These are phyloP conservation scores for Sylvicola cinctus DNA, from an alignment of 2,888 invertebrate species.

Conservation along the genomic window DNA sequence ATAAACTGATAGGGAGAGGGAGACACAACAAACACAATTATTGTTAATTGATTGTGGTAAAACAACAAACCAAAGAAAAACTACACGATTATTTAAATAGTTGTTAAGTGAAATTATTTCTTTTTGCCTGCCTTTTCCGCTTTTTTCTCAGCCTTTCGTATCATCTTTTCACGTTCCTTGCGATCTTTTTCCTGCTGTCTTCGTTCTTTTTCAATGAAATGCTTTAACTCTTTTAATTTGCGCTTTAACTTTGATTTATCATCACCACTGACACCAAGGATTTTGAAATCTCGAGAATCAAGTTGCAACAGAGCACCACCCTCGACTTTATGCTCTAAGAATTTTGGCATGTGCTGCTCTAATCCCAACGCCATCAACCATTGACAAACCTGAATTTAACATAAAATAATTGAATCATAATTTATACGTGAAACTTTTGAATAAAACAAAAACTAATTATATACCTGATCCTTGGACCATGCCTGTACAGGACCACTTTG, in stretches of 20 bases:
- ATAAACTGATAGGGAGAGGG: no score
- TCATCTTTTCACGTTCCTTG: conserved; percentile 63
- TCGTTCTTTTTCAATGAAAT: conserved; percentile 47
- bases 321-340: conserved; percentile 73
- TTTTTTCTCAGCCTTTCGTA: conserved; percentile 70
- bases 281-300: conserved; percentile 82
- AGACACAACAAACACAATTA: no score
- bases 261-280: conserved; percentile 54
- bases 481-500: conserved; percentile 50
- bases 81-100: no score
- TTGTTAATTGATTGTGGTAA: no score
- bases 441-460: conserved; percentile 7
- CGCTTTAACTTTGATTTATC: conserved; percentile 70
- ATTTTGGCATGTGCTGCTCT: conserved; percentile 72
- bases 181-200: conserved; percentile 67
- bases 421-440: background rate
- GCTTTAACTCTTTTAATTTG: conserved; percentile 63
- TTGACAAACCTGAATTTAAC: conserved; percentile 55
- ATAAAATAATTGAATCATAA: conserved; percentile 3
- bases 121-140: conserved; percentile 31
- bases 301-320: conserved; percentile 67
- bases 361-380: conserved; percentile 70
- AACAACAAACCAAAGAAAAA: no score
- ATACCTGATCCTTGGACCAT: conserved; percentile 59
- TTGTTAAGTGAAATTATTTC: background rate